These are phyloP conservation scores for Acromyrmex heyeri DNA, from an alignment of 1,140 invertebrate genomes.

Conservation along the genomic window DNA sequence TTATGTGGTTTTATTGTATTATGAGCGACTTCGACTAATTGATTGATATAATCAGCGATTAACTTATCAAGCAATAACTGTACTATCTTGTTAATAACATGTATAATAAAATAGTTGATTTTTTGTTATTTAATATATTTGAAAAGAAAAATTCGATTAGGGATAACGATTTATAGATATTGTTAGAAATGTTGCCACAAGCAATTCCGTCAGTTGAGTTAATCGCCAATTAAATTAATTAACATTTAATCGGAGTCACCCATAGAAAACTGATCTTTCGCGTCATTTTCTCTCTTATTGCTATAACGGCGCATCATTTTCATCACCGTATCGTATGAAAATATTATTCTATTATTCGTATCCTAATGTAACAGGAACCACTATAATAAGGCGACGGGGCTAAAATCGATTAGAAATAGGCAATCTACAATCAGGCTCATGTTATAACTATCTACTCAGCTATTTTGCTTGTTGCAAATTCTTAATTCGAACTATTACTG, in stretches of 20 bases:
- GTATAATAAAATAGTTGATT: not conserved
- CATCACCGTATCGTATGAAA: not conserved
- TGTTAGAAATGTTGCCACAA: not conserved
- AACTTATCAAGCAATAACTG: not conserved
- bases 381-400: conserved; percentile 35
- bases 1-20: not conserved
- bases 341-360: conserved; percentile 18
- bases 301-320: conserved; percentile 12
- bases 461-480: conserved; percentile 52
- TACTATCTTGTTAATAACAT: not conserved
- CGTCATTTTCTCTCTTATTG: not conserved
- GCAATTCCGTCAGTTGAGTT: not conserved
- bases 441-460: conserved; percentile 36
- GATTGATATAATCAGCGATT: conserved; percentile 2
- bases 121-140: not conserved
- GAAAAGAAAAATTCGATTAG: conserved; percentile 16
- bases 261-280: conserved; percentile 26
- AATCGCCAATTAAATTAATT: not conserved
- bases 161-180: not conserved
- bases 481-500: conserved; percentile 62
- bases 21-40: not conserved
- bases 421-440: conserved; percentile 55
- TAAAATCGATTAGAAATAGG: conserved; percentile 38
- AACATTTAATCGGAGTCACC: not conserved
- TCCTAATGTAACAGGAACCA: conserved; percentile 59